Conservation (phyloP, 2,113 vertebrate species). For the Chamaetylas fuelleborni region DNA sequence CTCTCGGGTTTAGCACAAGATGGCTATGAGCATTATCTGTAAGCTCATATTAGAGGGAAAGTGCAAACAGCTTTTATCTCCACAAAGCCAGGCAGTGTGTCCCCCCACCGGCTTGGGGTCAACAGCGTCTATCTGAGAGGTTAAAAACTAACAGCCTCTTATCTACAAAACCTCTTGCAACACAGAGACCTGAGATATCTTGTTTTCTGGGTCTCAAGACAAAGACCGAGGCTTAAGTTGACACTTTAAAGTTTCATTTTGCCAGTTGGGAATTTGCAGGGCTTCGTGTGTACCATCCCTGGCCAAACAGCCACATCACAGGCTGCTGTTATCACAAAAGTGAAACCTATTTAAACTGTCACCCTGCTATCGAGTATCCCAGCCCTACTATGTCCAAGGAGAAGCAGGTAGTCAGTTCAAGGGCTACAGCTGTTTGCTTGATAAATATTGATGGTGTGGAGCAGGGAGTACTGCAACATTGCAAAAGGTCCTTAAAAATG, state of each 20-base stretch:
- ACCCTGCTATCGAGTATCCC: background rate
- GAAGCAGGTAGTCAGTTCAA: background rate
- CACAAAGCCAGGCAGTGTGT: background rate
- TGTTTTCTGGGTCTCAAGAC: background rate
- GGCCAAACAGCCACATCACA: background rate
- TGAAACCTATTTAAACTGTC: background rate
- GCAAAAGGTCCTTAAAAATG: conserved; percentile 36
- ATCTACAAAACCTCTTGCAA: conserved; percentile 10
- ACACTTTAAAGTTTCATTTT: background rate
- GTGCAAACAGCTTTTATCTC: conserved; percentile 47
- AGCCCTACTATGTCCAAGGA: background rate
- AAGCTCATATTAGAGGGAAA: background rate
- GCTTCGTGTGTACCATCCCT: background rate
- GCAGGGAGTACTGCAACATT: background rate
- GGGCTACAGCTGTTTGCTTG: background rate
- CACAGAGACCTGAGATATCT: background rate
- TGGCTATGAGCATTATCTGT: background rate
- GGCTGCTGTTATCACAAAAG: background rate
- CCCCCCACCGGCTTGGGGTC: background rate
- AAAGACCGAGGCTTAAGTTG: background rate
- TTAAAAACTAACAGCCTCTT: conserved; percentile 7
- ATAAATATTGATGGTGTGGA: conserved; percentile 11
- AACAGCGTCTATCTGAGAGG: background rate
- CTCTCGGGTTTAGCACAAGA: background rate
- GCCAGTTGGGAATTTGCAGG: background rate